These are phyloP conservation scores for Paelopatides confundens DNA, from an alignment of 53 echinoderm and acorn worm genomes.

Conservation along the genomic window DNA sequence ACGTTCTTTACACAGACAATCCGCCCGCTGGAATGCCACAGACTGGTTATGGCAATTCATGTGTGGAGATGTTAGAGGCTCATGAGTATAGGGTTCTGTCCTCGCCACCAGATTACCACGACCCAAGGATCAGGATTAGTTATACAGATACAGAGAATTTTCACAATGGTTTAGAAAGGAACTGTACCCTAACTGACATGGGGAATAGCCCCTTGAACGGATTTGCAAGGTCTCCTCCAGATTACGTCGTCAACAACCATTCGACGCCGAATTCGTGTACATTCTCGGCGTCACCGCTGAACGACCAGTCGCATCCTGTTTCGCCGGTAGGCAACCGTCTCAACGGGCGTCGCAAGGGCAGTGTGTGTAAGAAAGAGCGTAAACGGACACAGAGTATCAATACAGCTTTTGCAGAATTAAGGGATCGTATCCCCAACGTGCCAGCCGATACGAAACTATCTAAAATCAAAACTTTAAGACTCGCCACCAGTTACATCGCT, in stretches of 20 bases:
- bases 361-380: slow-evolving; percentile 79
- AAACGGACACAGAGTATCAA: slow-evolving; percentile 97
- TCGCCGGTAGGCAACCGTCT: slow-evolving; percentile 34
- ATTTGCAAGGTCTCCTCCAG: slow-evolving; percentile 22
- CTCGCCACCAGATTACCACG: slow-evolving; percentile 34
- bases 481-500: slow-evolving; percentile 97
- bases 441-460: slow-evolving; percentile 99
- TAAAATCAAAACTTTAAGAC: slow-evolving; percentile 95
- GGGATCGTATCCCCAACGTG: slow-evolving; percentile 99
- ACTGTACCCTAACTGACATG: slow-evolving; percentile 21
- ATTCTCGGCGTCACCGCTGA: slow-evolving; percentile 5
- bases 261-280: slow-evolving; percentile 25
- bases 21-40: slow-evolving; percentile 41
- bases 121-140: slow-evolving; percentile 23
- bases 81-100: slow-evolving; percentile 44
- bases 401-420: slow-evolving; percentile 92
- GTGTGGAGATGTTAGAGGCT: slow-evolving; percentile 29
- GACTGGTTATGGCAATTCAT: slow-evolving; percentile 8
- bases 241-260: not conserved
- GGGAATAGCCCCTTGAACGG: slow-evolving; percentile 34
- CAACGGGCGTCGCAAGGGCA: slow-evolving; percentile 68
- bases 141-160: slow-evolving; percentile 16
- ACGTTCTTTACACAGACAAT: slow-evolving; percentile 28
- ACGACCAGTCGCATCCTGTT: slow-evolving; percentile 45
- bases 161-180: slow-evolving; percentile 5